Evolutionary conservation across 2,113 vertebrate species (phyloP).

Genomic region (Talpa occidentalis): DNA sequence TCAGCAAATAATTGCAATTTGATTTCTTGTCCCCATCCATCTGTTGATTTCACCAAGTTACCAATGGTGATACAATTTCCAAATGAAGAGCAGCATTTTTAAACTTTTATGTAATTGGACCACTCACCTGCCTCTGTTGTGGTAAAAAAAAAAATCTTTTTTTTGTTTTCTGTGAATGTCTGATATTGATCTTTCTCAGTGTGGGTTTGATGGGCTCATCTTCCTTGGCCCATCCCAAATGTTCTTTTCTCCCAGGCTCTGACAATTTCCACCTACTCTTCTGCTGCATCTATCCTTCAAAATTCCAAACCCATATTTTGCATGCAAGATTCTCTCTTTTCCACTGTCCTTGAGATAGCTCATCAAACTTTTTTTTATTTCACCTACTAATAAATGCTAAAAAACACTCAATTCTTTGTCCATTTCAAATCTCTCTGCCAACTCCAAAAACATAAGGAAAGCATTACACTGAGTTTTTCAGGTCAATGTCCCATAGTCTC

Average conservation of each 20-base stretch:
- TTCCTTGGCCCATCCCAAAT: background rate
- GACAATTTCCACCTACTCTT: background rate
- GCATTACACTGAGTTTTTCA: background rate
- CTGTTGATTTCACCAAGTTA: background rate
- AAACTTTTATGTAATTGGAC: background rate
- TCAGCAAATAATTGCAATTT: background rate
- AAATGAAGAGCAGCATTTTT: background rate
- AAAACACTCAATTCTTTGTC: background rate
- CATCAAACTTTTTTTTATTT: background rate
- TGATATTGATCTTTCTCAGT: background rate
- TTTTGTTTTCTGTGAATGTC: background rate
- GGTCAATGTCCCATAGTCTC: background rate
- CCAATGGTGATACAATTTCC: background rate
- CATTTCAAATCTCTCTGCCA: background rate
- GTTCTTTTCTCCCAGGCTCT: background rate
- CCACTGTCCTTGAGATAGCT: background rate
- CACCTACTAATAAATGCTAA: background rate
- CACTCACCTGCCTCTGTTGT: background rate
- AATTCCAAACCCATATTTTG: background rate
- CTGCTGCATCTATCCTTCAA: background rate
- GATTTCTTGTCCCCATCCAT: background rate
- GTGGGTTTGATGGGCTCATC: background rate
- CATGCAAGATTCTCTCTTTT: background rate
- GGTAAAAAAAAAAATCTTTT: too few relatives aligned
- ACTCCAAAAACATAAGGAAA: background rate